These are phyloP conservation scores for Kuschelorhynchus macadamiae DNA, from an alignment of 2,888 invertebrate genomes.

Conservation along the genomic window DNA sequence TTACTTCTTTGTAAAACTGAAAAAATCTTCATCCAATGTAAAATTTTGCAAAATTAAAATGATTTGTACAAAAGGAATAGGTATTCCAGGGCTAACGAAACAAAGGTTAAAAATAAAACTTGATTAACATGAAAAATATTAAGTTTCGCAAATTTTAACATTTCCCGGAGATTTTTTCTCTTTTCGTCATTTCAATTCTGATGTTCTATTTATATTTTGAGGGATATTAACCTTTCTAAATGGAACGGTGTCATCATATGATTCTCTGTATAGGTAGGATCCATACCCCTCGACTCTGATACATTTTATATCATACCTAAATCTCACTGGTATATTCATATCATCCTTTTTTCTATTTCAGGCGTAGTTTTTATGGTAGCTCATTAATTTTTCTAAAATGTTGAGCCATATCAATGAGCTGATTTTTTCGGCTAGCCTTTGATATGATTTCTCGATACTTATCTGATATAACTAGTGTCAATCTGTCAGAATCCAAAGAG, in stretches of 20 bases:
- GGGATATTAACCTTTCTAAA: constrained; percentile 35
- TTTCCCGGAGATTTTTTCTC: no score
- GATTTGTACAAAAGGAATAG: no score
- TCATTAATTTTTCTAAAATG: constrained; percentile 51
- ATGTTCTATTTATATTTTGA: no score
- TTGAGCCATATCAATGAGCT: constrained; percentile 53
- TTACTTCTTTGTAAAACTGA: no score
- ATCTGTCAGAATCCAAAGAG: constrained; percentile 61
- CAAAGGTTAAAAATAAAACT: not conserved
- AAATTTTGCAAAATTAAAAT: no score
- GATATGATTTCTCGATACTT: constrained; percentile 57
- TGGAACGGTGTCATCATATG: constrained; percentile 30
- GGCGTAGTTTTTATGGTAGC: constrained; percentile 40
- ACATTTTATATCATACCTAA: constrained; percentile 44
- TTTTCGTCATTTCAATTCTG: no score
- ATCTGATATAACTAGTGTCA: constrained; percentile 56
- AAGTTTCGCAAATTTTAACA: no score
- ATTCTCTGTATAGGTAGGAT: constrained; percentile 36
- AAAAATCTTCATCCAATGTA: no score
- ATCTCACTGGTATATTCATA: constrained; percentile 31
- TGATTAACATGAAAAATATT: not conserved
- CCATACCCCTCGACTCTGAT: constrained; percentile 34
- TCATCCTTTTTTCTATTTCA: constrained; percentile 29
- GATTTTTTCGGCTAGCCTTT: constrained; percentile 51
- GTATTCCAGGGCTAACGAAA: no score